Conservation (phyloP, 2,888 invertebrate genomes). For the Lasius platythorax region DNA sequence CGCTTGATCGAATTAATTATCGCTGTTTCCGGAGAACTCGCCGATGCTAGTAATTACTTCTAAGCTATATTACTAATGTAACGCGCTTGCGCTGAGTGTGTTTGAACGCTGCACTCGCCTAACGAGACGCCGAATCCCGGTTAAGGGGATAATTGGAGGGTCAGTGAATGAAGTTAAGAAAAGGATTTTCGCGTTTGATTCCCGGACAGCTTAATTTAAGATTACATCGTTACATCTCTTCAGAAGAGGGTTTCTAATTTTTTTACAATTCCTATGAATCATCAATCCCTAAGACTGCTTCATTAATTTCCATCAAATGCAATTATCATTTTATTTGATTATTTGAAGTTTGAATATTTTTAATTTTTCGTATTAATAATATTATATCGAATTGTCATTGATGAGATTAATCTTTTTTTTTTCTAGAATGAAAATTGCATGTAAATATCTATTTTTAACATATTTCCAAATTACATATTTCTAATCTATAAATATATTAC, state of each 20-base stretch:
- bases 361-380: neutral
- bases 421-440: neutral
- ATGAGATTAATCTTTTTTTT: neutral
- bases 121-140: constrained; percentile 1
- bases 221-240: neutral
- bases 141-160: constrained; percentile 17
- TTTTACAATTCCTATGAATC: neutral
- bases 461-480: neutral
- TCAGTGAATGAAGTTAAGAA: neutral
- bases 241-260: neutral
- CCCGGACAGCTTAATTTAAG: neutral
- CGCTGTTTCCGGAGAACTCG: constrained; percentile 38
- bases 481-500: too few species aligned
- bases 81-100: constrained; percentile 20
- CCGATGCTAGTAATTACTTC: constrained; percentile 20
- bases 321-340: neutral
- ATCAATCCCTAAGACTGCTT: neutral
- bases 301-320: neutral
- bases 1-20: constrained; percentile 54
- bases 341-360: neutral
- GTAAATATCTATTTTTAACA: neutral
- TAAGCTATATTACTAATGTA: constrained; percentile 33
- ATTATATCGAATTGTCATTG: neutral
- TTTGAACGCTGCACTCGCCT: constrained; percentile 6
- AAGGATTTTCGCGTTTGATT: constrained; percentile 10